Base-by-base conservation (phyloP, 2,888 invertebrate genomes). In the Lasioglossum morio region DNA sequence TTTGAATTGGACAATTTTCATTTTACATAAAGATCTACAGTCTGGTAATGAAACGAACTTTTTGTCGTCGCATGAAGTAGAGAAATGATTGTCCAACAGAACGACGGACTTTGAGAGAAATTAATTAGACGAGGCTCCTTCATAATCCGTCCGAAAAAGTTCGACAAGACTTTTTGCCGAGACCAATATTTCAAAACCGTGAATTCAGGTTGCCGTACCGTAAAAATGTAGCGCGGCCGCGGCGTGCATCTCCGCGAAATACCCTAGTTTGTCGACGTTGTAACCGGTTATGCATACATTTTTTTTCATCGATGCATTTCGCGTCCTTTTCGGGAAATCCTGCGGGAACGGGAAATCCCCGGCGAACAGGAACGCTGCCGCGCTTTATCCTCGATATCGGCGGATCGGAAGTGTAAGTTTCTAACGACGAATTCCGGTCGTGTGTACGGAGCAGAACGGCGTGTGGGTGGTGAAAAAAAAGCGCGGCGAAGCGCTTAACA, bases 401-500 rank as follows among this genome's bases (percentile, higher is more conserved):
- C 66, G 57, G 19, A 81, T 84, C 86, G 74, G 40, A 72, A 84
- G 80, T 76, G 81, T 74, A 83, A 83, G 79, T 82, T 79, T 81
- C 84, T 77, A 88, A 75, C 84, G 74, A 80, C 72, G 76, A 82
- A 81, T 82, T 87, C 4, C 63, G 48, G 8, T 14, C 37, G 37
- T 77, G 77, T 79, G 48, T 30, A 48, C n/a, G 34, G 48, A 37
- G n/a, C 16, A 27, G 63, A 63, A 70, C 1, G 30, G 27, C 27
- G 27, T 16, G 46, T 43, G 16, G 10, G 19, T 30, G 30, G 30
- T 19, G 30, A 10, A n/a, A 40, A 34, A 48, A 88, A 82, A 75
- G 85, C 70, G 16, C 63, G 40, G n/a, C 40, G 75, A 72, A 63
- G n/a, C 81, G 83, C 72, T 89, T 90, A 90, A 86, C 87, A 70